Evolutionary conservation across 1,140 invertebrate genomes (phyloP), one percentile per base, ranked within the genome.

Genomic region (Zophobas atratus): DNA sequence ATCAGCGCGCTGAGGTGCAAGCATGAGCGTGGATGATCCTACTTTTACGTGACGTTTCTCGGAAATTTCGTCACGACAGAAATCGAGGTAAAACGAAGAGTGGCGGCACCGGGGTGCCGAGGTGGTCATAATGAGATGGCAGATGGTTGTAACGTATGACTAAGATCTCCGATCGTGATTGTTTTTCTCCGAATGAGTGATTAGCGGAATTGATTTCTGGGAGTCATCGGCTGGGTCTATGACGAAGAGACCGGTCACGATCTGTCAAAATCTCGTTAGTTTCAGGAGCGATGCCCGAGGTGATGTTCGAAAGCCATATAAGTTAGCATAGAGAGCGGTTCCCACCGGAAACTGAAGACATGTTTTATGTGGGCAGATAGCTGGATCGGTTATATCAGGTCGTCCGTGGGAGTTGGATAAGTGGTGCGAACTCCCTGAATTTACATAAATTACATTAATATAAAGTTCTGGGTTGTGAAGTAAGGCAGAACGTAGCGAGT

Each of bases 401-500:
- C 71, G 56, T 55, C 48, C 71, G 71, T 73, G 55, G 71, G 71
- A 73, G 71, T 73, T 49, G 49, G 48, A 56, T 73, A 73, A 73
- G 49, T 73, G 71, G 71, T 73, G 71, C 71, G 71, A 73, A 73
- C 71, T 73, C 71, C 71, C 71, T 73, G 49, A 56, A 73, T 73
- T 73, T 73, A 73, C 71, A 73, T 73, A 73, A 73, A 56, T 73
- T 73, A 55, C 71, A 73, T 73, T 73, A 73, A 73, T 55, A 73
- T 36, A 55, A 51, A 73, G 71, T 73, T 53, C 71, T 56, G 41
- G 49, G 39, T 55, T 55, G 55, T 73, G 71, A 73, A 73, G 35
- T 73, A 73, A 73, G 56, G 48, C 71, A 73, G 71, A 73, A 73
- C 71, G 71, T 73, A 51, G 49, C 55, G 49, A 73, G 71, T 73